Conservation (phyloP, 1,140 invertebrate genomes). For the Sipha flava region DNA sequence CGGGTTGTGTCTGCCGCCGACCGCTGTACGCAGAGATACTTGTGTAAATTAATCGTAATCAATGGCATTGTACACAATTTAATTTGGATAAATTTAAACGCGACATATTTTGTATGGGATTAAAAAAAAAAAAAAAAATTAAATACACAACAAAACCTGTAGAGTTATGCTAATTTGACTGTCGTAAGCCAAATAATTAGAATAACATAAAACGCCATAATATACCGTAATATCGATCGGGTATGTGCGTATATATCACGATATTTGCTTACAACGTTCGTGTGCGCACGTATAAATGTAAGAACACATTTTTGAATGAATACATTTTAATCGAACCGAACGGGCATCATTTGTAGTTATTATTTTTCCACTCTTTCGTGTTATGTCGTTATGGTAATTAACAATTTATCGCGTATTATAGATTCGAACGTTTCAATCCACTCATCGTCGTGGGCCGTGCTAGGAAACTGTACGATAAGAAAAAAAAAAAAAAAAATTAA, state of each 20-base stretch:
- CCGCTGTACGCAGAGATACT: too few species aligned
- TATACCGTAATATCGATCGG: too few species aligned
- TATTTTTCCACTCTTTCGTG: not conserved
- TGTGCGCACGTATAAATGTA: too few species aligned
- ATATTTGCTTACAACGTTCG: too few species aligned
- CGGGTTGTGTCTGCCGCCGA: too few species aligned
- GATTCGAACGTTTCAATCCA: not conserved
- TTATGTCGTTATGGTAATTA: not conserved
- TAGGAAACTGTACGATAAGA: too few species aligned
- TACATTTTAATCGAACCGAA: not conserved
- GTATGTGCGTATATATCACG: too few species aligned
- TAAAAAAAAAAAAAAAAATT: too few species aligned
- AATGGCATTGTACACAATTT: not conserved
- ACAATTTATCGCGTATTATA: not conserved
- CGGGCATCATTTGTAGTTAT: not conserved
- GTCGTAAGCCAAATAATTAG: not conserved
- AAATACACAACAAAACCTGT: not conserved
- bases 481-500: not conserved
- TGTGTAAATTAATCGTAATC: too few species aligned
- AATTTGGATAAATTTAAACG: not conserved
- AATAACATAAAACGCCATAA: not conserved
- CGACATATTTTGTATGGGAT: too few species aligned
- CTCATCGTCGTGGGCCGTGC: too few species aligned
- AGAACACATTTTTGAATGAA: not conserved
- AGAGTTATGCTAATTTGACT: not conserved